Conservation (phyloP, 2,113 vertebrate genomes). For the Trogon melanurus region DNA sequence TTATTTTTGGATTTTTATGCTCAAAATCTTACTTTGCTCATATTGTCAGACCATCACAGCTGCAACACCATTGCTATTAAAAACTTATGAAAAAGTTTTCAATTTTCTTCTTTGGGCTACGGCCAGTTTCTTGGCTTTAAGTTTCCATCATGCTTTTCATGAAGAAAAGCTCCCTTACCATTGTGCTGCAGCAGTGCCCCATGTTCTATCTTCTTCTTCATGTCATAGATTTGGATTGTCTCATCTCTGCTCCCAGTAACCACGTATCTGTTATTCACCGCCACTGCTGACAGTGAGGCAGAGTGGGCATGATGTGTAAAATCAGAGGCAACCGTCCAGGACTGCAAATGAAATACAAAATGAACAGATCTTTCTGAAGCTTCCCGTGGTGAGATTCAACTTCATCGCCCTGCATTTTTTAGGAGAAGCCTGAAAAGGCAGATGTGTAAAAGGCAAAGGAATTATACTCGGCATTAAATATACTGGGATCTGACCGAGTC, state of each 20-base stretch:
- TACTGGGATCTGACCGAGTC: neutral
- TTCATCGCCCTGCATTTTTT: neutral
- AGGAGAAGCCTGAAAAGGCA: neutral
- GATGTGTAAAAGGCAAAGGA: neutral
- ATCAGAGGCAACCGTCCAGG: slow-evolving; percentile 82
- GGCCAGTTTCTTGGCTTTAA: neutral
- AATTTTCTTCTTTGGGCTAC: neutral
- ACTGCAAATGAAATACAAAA: slow-evolving; percentile 67
- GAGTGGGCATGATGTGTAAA: slow-evolving; percentile 95
- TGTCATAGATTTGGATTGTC: slow-evolving; percentile 94
- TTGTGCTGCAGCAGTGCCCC: slow-evolving; percentile 89
- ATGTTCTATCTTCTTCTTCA: slow-evolving; percentile 90
- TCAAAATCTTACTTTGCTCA: neutral
- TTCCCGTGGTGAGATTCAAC: neutral
- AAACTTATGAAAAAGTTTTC: neutral
- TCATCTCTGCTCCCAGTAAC: slow-evolving; percentile 97
- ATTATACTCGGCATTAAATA: neutral
- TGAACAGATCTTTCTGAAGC: neutral
- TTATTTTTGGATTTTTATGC: neutral
- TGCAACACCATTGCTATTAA: neutral
- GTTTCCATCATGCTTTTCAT: neutral
- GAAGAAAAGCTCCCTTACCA: slow-evolving; percentile 73
- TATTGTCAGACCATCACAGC: neutral
- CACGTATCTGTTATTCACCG: slow-evolving; percentile 86
- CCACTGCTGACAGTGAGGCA: slow-evolving; percentile 85